Base-by-base conservation (phyloP, 2,113 vertebrate genomes). In the Pheucticus melanocephalus region DNA sequence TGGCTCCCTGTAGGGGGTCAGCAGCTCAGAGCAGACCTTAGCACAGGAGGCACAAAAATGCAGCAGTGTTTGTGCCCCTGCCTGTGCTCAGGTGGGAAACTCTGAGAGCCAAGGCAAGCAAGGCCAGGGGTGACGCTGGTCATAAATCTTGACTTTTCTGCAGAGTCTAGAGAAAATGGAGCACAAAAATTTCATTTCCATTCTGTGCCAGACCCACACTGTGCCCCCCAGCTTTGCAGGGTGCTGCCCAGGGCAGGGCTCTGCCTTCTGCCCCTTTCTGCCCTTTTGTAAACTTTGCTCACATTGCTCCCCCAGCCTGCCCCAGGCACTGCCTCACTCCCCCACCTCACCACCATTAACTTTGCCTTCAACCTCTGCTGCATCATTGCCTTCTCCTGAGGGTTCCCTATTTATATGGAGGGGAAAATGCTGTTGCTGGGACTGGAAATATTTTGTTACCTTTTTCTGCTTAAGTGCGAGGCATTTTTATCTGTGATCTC, bases 391-490 rank as follows among this genome's bases (percentile, higher is more conserved):
- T 97, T 90, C 95, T 97, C 97, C 95, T 95, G 97, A 97, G 97
- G 96, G 69, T 97, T 97, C 92, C 97, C 91, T 97, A 97, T 97
- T 98, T 98, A 97, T 91, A 79, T 60, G 76, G 79, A 94, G 96
- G 94, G 90, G 92, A 40, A 98, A 97, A 97, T 92, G 97, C 94
- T 96, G 96, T 97, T 97, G 95, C 97, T 61, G 59, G 95, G 97
- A 97, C 95, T 97, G 91, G 95, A 98, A 98, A 98, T 97, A 97
- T 96, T 98, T 98, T 97, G 95, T 96, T 97, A 81, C 82, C 90
- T 96, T 82, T 96, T 97, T 91, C 28, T 92, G 91, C 96, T 95
- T 92, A 97, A 97, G 96, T 95, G 96, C 72, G 48, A 97, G 92
- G 94, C 93, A 94, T 94, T 97, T 98, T 97, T 97, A 95, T 97